Base-by-base conservation (phyloP, 1,140 invertebrate genomes). In the Drosophila jambulina region DNA sequence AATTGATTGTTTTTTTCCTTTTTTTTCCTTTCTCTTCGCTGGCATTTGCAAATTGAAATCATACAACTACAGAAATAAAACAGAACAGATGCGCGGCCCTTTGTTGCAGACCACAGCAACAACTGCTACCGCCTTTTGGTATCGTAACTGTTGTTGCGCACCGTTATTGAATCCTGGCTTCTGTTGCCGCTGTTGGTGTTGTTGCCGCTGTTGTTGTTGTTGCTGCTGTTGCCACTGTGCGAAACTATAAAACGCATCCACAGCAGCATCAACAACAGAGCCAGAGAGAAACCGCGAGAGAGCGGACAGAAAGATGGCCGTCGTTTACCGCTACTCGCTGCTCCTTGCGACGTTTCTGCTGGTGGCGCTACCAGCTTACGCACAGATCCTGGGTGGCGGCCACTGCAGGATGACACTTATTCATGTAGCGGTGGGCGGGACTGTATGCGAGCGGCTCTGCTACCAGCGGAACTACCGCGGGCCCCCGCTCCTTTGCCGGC, bases 1-100 rank as follows among this genome's bases (percentile, higher is more conserved):
- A 84, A 84, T 84, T 84, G 72, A 84, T 84, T 77, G 74, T 68
- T 68, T 67, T 51, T 63, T 32, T 49, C 8, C 12, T 5, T 17
- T 17, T 12, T 17, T 2, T 62, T 38, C 36, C 38, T 60, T 54
- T 71, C 13, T 51, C 32, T 62, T 46, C 40, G 25, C 15, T 64
- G 54, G 61, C 54, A 64, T 34, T 62, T 43, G 58, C 61, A 72
- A 77, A 77, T 80, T 80, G 63, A 80, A 84, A 69, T 42, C 54
- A 32, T 21, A 38, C 36, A 67, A 38, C 17, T 3, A 34, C n/a
- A 27, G 27, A n/a, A 25, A 40, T 23, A 57, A 25, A 38, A 61
- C 38, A 60, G 29, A 72, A 34, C 69, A 58, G 51, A 54, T 76
- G 69, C 43, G 42, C 21, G n/a, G 36, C 27, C 56, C 46, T 69